These are phyloP conservation scores for Megaceryle torquata DNA, from an alignment of 2,113 vertebrate genomes.

Conservation along the genomic window DNA sequence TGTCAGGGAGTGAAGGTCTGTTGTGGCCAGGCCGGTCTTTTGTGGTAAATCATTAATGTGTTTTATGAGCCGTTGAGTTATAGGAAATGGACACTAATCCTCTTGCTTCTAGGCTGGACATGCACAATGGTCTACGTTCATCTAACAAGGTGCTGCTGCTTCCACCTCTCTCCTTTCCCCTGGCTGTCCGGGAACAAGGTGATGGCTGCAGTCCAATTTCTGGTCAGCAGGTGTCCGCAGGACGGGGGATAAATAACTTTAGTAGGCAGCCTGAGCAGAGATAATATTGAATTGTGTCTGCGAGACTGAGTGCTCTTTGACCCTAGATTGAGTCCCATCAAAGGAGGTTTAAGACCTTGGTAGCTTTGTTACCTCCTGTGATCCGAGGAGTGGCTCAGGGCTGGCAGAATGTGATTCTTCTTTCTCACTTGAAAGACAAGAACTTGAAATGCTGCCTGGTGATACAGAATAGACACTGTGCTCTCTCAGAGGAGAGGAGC, in stretches of 20 bases:
- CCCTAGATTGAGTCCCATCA: not conserved
- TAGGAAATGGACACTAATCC: fast-evolving
- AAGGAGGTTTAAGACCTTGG: not conserved
- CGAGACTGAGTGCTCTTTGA: not conserved
- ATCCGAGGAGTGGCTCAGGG: not conserved
- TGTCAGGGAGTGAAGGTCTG: fast-evolving
- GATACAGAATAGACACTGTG: not conserved
- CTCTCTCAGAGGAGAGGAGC: not conserved
- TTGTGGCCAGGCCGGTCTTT: fast-evolving
- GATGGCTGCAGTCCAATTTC: not conserved
- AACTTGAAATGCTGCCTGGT: not conserved
- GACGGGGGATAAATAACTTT: not conserved
- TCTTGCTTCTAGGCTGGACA: fast-evolving
- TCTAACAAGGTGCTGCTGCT: fast-evolving
- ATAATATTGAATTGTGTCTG: fast-evolving
- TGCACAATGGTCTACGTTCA: fast-evolving
- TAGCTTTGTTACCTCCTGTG: not conserved
- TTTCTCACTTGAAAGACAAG: not conserved
- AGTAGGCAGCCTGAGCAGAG: not conserved
- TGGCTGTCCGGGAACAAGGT: not conserved
- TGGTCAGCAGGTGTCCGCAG: not conserved
- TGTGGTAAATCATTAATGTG: fast-evolving
- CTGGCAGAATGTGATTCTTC: not conserved
- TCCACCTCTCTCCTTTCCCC: not conserved
- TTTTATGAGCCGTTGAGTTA: fast-evolving